Evolutionary conservation across 2,888 invertebrate genomes (phyloP).

Genomic region (Cancer borealis): DNA sequence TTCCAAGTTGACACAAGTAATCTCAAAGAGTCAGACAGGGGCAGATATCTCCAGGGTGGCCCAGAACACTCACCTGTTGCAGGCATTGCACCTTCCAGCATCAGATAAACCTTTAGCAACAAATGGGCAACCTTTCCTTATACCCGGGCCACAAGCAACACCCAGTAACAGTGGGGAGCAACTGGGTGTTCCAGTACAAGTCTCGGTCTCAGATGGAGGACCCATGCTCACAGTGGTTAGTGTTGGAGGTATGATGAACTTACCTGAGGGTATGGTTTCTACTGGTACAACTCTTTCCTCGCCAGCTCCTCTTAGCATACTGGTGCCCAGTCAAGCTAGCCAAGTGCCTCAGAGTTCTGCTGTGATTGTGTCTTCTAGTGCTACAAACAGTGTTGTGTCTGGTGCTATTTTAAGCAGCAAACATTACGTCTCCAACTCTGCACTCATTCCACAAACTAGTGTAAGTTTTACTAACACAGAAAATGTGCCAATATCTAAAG

Average conservation of each 20-base stretch:
- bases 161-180: slow-evolving; percentile 51
- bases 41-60: slow-evolving; percentile 73
- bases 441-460: slow-evolving; percentile 74
- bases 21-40: slow-evolving; percentile 62
- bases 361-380: slow-evolving; percentile 76
- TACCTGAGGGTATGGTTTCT: slow-evolving; percentile 62
- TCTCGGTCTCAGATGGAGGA: slow-evolving; percentile 63
- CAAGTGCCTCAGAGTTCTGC: slow-evolving; percentile 76
- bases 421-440: slow-evolving; percentile 68
- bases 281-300: slow-evolving; percentile 71
- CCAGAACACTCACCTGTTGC: slow-evolving; percentile 74
- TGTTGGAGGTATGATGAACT: slow-evolving; percentile 67
- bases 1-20: slow-evolving; percentile 65
- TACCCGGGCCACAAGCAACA: slow-evolving; percentile 60
- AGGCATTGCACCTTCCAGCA: slow-evolving; percentile 72
- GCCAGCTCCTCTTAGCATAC: slow-evolving; percentile 70
- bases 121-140: slow-evolving; percentile 47
- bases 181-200: slow-evolving; percentile 62
- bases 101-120: slow-evolving; percentile 59
- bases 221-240: slow-evolving; percentile 70
- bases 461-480: slow-evolving; percentile 70
- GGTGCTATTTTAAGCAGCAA: slow-evolving; percentile 76
- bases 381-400: slow-evolving; percentile 75
- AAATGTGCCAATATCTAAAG: slow-evolving; percentile 73
- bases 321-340: slow-evolving; percentile 73